A percentile compares a stretch with the other conserved stretches of the same genome.
Evolutionary conservation across 2,888 invertebrate genomes (phyloP).

Genomic region (Scaptomyza caliginosa): DNA sequence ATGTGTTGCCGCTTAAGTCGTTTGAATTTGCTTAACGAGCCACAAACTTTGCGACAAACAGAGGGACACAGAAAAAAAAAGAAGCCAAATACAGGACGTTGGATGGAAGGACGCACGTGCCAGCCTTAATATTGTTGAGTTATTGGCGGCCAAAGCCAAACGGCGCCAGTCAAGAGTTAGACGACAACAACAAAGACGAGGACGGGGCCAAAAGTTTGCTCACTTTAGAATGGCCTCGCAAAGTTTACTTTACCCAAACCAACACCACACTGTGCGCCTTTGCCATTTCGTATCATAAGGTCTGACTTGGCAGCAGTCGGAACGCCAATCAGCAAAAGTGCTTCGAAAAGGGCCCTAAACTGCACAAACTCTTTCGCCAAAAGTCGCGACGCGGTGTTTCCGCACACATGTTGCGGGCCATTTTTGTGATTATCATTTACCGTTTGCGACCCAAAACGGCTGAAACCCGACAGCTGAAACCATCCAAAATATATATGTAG

Average conservation of each 20-base stretch:
- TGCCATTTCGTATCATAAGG: background rate
- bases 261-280: background rate
- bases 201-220: constrained; percentile 67
- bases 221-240: constrained; percentile 66
- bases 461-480: constrained; percentile 25
- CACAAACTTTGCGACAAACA: constrained; percentile 79
- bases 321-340: constrained; percentile 73
- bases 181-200: constrained; percentile 17
- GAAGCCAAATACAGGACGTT: constrained; percentile 22
- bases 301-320: constrained; percentile 31
- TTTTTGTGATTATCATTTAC: constrained; percentile 78
- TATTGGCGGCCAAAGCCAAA: constrained; percentile 78
- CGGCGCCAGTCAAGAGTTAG: constrained; percentile 76
- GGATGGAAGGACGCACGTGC: constrained; percentile 65
- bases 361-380: constrained; percentile 66
- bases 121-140: constrained; percentile 80
- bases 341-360: constrained; percentile 45
- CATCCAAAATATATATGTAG: constrained; percentile 3
- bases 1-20: constrained; percentile 80
- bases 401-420: constrained; percentile 78
- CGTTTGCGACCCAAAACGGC: constrained; percentile 35
- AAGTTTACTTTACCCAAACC: constrained; percentile 44
- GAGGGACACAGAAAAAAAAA: constrained; percentile 16
- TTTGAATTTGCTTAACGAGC: constrained; percentile 80
- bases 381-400: constrained; percentile 75